phyloP scores from a whole-genome alignment of 2,797 vertebrate genomes.

The Dipus sagitta region DNA sequence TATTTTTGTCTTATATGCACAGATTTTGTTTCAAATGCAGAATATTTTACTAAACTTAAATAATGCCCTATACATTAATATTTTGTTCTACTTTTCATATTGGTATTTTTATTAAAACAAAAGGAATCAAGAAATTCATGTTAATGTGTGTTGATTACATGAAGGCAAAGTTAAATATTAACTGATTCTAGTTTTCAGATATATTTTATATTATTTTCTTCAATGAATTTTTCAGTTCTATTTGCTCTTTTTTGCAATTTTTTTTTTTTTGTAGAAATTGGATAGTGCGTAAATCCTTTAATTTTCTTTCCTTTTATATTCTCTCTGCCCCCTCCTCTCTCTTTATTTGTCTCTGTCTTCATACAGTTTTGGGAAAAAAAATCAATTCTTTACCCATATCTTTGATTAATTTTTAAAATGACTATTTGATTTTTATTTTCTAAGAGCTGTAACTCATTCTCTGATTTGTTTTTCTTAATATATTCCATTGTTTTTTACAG shows the following conservation, averaged over 20 bases:
- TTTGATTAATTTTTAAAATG: background rate
- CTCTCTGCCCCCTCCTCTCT: background rate
- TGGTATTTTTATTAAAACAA: background rate
- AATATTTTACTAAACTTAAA: constrained; percentile 19
- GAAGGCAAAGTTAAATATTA: background rate
- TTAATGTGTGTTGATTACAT: background rate
- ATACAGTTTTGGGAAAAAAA: background rate
- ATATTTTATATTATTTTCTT: constrained; percentile 12
- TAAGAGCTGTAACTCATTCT: background rate
- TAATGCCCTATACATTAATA: background rate
- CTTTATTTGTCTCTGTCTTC: background rate
- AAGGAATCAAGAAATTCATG: constrained; percentile 7
- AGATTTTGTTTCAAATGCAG: background rate
- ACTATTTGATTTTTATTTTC: background rate
- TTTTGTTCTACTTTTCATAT: background rate
- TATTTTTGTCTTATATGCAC: background rate
- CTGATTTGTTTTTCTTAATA: background rate
- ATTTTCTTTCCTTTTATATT: background rate
- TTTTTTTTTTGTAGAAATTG: background rate
- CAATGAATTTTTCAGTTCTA: background rate
- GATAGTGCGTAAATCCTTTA: background rate
- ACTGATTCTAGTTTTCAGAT: background rate
- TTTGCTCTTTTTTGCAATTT: background rate
- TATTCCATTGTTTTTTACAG: background rate
- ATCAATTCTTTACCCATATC: too few species aligned